Evolutionary conservation across 2,797 vertebrate genomes (phyloP).

Genomic region (Furcifer pardalis): DNA sequence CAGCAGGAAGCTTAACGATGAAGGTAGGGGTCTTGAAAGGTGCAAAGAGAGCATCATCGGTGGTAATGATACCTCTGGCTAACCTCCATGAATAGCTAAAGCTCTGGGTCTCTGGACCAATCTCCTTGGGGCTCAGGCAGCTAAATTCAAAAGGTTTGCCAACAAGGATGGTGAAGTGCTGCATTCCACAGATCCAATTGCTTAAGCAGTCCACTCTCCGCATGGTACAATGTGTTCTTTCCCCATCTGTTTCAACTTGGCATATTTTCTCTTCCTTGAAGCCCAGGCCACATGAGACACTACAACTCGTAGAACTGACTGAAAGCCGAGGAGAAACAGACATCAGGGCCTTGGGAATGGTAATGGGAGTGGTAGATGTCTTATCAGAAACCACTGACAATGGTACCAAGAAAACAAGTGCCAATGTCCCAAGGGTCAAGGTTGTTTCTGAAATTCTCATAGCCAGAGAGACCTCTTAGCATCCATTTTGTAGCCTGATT

Average conservation of each 20-base stretch:
- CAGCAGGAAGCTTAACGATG: slow-evolving; percentile 53
- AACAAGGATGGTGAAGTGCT: slow-evolving; percentile 65
- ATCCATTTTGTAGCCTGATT: background rate
- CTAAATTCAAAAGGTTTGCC: slow-evolving; percentile 77
- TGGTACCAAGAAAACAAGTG: background rate
- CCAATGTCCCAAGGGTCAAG: background rate
- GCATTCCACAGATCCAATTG: slow-evolving; percentile 85
- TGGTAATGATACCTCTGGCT: slow-evolving; percentile 84
- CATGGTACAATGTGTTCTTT: slow-evolving; percentile 66
- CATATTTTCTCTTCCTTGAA: slow-evolving; percentile 80
- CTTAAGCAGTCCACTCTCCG: slow-evolving; percentile 73
- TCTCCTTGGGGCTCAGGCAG: slow-evolving; percentile 77
- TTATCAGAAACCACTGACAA: background rate
- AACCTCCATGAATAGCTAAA: slow-evolving; percentile 80
- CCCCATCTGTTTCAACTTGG: slow-evolving; percentile 54
- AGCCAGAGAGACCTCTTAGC: background rate
- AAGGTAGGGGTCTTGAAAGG: slow-evolving; percentile 56
- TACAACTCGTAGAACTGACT: slow-evolving; percentile 78
- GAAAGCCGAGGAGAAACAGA: slow-evolving; percentile 57
- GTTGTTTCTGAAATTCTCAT: slow-evolving; percentile 19
- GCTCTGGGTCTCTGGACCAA: slow-evolving; percentile 60
- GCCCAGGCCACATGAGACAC: slow-evolving; percentile 87
- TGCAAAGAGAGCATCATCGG: slow-evolving; percentile 77
- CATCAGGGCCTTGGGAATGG: slow-evolving; percentile 59
- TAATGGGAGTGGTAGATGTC: slow-evolving; percentile 44